Conservation (phyloP, 2,113 vertebrate species). For the Scomber japonicus region DNA sequence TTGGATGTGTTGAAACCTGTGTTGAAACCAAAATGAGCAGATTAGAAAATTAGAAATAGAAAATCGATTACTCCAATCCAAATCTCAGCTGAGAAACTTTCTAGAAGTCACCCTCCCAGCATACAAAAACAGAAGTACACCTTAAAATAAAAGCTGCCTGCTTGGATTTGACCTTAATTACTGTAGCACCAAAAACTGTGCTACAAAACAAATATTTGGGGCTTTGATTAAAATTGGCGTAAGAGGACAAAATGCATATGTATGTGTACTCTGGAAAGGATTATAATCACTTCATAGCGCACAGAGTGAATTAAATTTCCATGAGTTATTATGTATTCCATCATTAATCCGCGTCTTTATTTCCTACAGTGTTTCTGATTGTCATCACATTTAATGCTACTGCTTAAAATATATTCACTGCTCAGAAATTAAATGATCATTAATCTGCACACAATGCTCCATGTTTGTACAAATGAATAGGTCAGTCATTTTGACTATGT, state of each 20-base stretch:
- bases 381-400: constrained; percentile 4
- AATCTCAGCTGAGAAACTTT: background rate
- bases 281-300: constrained; percentile 2
- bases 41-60: too few relatives aligned
- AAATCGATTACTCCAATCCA: too few relatives aligned
- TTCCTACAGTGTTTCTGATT: constrained; percentile 1
- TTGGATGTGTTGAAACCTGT: too few relatives aligned
- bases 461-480: constrained; percentile 27
- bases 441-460: background rate
- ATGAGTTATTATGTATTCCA: background rate
- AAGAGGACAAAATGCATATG: background rate
- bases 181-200: background rate
- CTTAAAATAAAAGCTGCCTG: background rate
- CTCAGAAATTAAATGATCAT: background rate
- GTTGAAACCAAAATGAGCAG: too few relatives aligned
- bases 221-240: background rate
- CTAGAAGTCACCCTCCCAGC: background rate
- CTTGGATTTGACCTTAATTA: background rate
- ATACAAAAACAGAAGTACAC: background rate
- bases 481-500: constrained; percentile 13
- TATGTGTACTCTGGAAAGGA: background rate
- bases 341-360: background rate
- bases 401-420: background rate
- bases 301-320: background rate
- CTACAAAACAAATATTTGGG: background rate